Evolutionary conservation across 1,140 invertebrate species (phyloP), one percentile per base, ranked within the genome.

Genomic region (Euglossa dilemma): DNA sequence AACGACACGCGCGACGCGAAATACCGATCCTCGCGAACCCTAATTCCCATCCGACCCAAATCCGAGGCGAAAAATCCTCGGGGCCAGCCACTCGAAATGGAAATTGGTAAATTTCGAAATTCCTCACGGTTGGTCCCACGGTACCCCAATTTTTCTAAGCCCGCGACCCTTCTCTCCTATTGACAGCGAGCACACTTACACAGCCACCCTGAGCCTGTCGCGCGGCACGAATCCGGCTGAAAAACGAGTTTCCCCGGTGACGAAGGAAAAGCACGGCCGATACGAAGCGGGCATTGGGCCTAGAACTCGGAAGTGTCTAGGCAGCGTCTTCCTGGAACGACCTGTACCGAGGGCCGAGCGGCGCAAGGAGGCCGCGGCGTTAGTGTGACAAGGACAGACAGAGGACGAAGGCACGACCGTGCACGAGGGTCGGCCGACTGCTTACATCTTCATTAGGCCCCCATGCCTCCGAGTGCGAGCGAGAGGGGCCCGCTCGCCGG

Each of bases 381-480:
- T 71, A 66, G 82, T 52, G 78, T 47, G 90, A 92, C 86, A 86
- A 91, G 89, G 91, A 91, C 80, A 87, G 84, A 87, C 84, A 81
- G 89, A 90, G 89, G 91, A 91, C 84, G 90, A 91, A 92, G 91
- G 89, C 91, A 93, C 92, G 91, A 91, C 85, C 88, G 91, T 91
- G 91, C 89, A 93, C 90, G 92, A 93, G 93, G 90, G 90, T 88
- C 91, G 91, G 80, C 86, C 91, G 93, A 94, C 93, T 94, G 93
- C 93, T 94, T 94, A 94, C 93, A 94, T 94, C 94, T 94, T 94
- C 93, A 94, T 94, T 94, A 94, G 93, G 91, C 92, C 90, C 91
- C 89, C 91, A 89, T 92, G 90, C 89, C 89, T 86, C 81, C 84
- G 83, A 85, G 87, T 79, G 72, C 59, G 76, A 87, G 84, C 50